A percentile compares a stretch with the other conserved stretches of the same genome.
Evolutionary conservation across 2,113 vertebrate genomes (phyloP).

Genomic region (Misgurnus anguillicaudatus): DNA sequence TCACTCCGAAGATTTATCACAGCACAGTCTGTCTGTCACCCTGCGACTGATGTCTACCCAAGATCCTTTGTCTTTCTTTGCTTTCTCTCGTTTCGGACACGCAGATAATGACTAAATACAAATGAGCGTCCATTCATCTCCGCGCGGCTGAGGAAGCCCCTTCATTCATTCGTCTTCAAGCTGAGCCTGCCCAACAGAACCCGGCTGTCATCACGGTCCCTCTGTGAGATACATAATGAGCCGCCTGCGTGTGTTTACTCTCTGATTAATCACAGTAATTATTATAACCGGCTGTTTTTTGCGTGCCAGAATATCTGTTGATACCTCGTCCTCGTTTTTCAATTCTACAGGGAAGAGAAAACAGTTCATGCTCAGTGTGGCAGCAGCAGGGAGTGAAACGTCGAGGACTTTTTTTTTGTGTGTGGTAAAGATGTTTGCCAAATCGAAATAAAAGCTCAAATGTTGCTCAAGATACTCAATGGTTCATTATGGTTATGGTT

Average conservation of each 20-base stretch:
- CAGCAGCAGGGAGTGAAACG: not conserved
- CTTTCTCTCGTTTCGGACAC: conserved; percentile 24
- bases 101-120: conserved; percentile 36
- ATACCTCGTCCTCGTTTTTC: conserved; percentile 21
- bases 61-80: conserved; percentile 29
- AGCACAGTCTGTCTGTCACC: conserved; percentile 18
- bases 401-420: not conserved
- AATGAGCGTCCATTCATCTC: conserved; percentile 24
- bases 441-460: not conserved
- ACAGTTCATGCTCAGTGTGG: not conserved
- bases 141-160: not conserved
- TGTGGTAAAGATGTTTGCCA: not conserved
- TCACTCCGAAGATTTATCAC: conserved; percentile 2
- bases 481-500: too few relatives aligned
- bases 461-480: too few relatives aligned
- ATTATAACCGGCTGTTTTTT: conserved; percentile 11
- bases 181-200: conserved; percentile 10
- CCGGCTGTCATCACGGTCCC: not conserved
- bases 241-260: conserved; percentile 35
- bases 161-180: conserved; percentile 26
- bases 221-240: conserved; percentile 33
- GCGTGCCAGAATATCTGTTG: conserved; percentile 30
- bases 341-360: conserved; percentile 4
- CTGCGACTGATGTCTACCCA: conserved; percentile 16
- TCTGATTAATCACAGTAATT: conserved; percentile 31